A percentile compares a stretch with the other conserved stretches of the same genome.
Conservation (phyloP, 2,888 invertebrate species). For the Liposcelis brunnea region DNA sequence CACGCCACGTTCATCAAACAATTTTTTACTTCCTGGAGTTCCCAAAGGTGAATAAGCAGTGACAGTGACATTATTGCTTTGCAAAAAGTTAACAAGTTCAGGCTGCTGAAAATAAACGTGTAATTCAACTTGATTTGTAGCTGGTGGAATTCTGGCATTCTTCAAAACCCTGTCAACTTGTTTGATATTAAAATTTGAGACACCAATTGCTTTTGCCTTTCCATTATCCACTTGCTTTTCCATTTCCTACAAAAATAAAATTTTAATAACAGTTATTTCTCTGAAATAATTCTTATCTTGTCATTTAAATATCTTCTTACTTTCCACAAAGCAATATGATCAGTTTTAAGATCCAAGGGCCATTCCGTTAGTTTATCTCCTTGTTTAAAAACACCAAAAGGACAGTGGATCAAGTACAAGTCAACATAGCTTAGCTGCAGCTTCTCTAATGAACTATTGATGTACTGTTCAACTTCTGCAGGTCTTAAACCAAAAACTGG, state of each 20-base stretch:
- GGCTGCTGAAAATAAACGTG: slow-evolving; percentile 30
- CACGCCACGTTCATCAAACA: slow-evolving; percentile 23
- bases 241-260: slow-evolving; percentile 33
- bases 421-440: slow-evolving; percentile 66
- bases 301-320: slow-evolving; percentile 9
- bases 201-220: slow-evolving; percentile 56
- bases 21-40: slow-evolving; percentile 44
- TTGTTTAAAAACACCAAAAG: slow-evolving; percentile 26
- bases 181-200: slow-evolving; percentile 63
- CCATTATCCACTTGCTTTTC: slow-evolving; percentile 50
- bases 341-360: slow-evolving; percentile 21
- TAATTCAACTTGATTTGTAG: slow-evolving; percentile 35
- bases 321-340: slow-evolving; percentile 28
- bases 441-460: slow-evolving; percentile 47
- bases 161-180: slow-evolving; percentile 52
- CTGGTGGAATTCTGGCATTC: slow-evolving; percentile 41
- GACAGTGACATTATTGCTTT: slow-evolving; percentile 39
- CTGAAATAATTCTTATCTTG: too few species aligned
- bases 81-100: slow-evolving; percentile 29
- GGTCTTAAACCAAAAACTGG: slow-evolving; percentile 40
- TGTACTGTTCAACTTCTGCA: slow-evolving; percentile 42
- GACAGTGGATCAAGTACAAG: slow-evolving; percentile 63
- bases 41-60: slow-evolving; percentile 70
- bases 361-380: slow-evolving; percentile 17
- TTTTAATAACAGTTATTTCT: not conserved